A percentile compares a stretch with the other conserved stretches of the same genome.
Conservation (phyloP, 2,797 vertebrate genomes). For the Triplophysa bombifrons region DNA sequence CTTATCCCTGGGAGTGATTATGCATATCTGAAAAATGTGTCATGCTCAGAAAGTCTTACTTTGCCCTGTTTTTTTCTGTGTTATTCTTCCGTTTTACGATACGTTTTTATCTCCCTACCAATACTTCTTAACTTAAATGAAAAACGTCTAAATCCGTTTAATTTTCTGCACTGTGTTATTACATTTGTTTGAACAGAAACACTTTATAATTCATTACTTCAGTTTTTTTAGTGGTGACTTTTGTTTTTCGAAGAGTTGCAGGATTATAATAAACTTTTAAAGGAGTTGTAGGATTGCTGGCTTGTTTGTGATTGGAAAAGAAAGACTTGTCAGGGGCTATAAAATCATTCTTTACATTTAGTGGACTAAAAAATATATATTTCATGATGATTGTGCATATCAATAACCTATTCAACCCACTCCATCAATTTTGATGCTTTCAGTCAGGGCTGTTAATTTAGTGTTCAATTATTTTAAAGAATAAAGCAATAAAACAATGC, state of each 20-base stretch:
- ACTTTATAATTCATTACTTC: background rate
- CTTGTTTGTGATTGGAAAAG: background rate
- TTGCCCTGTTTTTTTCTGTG: constrained; percentile 9
- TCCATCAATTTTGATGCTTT: too few species aligned
- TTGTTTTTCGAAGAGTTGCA: background rate
- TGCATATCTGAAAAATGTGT: constrained; percentile 65
- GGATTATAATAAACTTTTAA: too few species aligned
- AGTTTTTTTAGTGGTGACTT: background rate
- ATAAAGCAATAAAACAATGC: too few species aligned
- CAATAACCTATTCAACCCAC: too few species aligned
- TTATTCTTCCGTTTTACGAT: constrained; percentile 29
- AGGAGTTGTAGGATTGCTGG: background rate
- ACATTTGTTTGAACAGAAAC: background rate
- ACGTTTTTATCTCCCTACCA: constrained; percentile 17
- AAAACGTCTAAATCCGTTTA: constrained; percentile 17
- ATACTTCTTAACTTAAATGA: constrained; percentile 14
- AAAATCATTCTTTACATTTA: background rate
- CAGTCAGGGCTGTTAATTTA: too few species aligned
- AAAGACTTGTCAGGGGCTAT: background rate
- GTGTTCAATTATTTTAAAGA: too few species aligned
- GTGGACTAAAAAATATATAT: background rate
- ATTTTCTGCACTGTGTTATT: constrained; percentile 29
- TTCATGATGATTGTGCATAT: background rate
- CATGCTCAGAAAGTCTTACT: background rate
- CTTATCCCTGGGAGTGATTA: constrained; percentile 63